These are phyloP conservation scores for Pocota personata DNA, from an alignment of 2,888 invertebrate species.

Conservation along the genomic window DNA sequence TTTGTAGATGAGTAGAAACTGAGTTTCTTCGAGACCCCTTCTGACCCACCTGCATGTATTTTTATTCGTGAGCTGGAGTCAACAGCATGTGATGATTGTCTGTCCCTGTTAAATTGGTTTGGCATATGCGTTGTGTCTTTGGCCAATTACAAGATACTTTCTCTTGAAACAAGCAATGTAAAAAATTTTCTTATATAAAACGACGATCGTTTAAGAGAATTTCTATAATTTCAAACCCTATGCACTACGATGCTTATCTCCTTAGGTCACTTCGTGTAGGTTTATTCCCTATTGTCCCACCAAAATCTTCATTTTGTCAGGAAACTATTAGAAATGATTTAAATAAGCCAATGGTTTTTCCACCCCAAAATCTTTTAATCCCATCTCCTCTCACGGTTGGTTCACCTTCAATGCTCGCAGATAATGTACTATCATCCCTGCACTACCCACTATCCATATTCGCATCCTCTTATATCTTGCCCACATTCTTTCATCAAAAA, in stretches of 20 bases:
- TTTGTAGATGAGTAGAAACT: too few species aligned
- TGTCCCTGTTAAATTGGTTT: too few species aligned
- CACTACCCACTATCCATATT: background rate
- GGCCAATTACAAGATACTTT: too few species aligned
- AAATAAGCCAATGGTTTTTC: background rate
- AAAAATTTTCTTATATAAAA: too few species aligned
- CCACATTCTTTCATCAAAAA: constrained; percentile 41
- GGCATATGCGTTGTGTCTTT: too few species aligned
- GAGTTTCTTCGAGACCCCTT: too few species aligned
- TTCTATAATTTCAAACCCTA: too few species aligned
- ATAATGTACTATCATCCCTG: background rate
- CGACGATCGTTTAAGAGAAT: too few species aligned
- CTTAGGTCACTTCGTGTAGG: background rate
- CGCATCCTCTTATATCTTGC: background rate
- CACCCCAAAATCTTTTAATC: constrained; percentile 16
- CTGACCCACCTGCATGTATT: too few species aligned
- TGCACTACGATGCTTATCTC: background rate
- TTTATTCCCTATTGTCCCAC: background rate
- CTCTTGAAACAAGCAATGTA: too few species aligned
- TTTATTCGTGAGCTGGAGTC: too few species aligned
- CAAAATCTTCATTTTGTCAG: background rate
- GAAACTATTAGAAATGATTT: background rate
- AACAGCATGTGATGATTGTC: too few species aligned
- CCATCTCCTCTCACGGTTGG: background rate
- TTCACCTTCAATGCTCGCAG: background rate